Evolutionary conservation across 1,140 invertebrate species (phyloP), one percentile per base, ranked within the genome.

Genomic region (Drosophila novamexicana): DNA sequence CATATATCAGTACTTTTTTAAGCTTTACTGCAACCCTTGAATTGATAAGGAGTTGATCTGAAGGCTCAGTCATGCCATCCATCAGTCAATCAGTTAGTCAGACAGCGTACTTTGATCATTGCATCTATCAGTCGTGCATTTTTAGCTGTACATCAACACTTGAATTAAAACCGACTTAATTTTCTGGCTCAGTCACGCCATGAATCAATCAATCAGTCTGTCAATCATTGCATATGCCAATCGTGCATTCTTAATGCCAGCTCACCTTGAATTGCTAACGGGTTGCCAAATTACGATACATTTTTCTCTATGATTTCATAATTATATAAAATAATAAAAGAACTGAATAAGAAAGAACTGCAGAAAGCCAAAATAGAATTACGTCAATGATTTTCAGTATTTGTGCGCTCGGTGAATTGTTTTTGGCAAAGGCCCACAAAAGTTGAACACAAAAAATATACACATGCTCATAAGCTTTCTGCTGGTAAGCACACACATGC

Each of bases 381-480:
- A 88, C 83, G 83, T 88, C 83, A 88, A 88, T 89, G 84, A 59
- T 82, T 78, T 66, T 74, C 22, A 52, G 42, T 57, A 42, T 84
- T 52, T 57, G 50, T 66, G 34, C 37, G 62, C 50, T 44, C 44
- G 18, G 32, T 54, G 59, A 57, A 66, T 86, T 71, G 71, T 83
- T 88, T 79, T 88, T 88, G 83, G 83, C 83, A 89, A 88, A 89
- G 79, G 69, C 71, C 57, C 81, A 85, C 77, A 85, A 58, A 79
- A 75, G 45, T 52, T 50, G 45, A 67, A 66, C 69, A 70, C 66
- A 78, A 77, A 78, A 77, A 74, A 85, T 72, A 62, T 61, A 81
- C 74, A 80, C 62, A 82, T 74, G 63, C 62, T 75, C 64, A 77
- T 77, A 70, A 74, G 61, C 50, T 56, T 47, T 59, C 29, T 16